Evolutionary conservation across 1,140 invertebrate genomes (phyloP).

Genomic region (Apis dorsata): DNA sequence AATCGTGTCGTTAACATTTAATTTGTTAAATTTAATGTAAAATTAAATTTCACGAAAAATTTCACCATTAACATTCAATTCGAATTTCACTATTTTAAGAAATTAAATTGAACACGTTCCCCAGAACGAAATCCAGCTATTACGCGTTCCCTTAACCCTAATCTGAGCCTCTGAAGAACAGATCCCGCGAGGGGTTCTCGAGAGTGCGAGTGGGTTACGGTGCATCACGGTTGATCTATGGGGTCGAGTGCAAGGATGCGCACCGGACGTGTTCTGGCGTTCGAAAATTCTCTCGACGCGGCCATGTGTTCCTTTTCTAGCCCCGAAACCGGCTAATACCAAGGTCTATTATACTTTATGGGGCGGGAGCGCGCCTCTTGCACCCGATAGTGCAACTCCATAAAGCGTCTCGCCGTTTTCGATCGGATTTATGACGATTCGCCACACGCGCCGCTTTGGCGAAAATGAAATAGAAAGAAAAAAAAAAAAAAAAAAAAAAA

Average conservation of each 20-base stretch:
- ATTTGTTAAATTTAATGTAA: no score
- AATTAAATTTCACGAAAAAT: no score
- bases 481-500: neutral
- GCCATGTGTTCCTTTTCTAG: conserved; percentile 28
- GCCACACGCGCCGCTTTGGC: conserved; percentile 22
- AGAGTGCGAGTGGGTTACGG: neutral
- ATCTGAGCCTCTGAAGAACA: neutral
- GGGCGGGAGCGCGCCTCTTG: neutral
- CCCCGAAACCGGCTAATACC: neutral
- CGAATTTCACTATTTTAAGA: no score
- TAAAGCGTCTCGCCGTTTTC: conserved; percentile 6
- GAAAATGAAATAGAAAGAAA: neutral
- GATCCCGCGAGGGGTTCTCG: neutral
- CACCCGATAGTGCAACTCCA: neutral
- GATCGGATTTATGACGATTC: conserved; percentile 32
- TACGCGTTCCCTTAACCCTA: neutral
- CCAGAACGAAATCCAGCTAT: neutral
- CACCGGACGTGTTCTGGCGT: conserved; percentile 23
- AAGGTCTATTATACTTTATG: conserved; percentile 16
- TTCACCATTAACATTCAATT: no score
- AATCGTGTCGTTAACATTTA: no score
- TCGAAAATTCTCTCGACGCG: neutral
- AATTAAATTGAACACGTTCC: neutral
- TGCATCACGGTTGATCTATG: conserved; percentile 7
- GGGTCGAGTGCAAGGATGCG: conserved; percentile 14